Evolutionary conservation across 1,140 invertebrate genomes (phyloP).

Genomic region (Calliopsis andreniformis): DNA sequence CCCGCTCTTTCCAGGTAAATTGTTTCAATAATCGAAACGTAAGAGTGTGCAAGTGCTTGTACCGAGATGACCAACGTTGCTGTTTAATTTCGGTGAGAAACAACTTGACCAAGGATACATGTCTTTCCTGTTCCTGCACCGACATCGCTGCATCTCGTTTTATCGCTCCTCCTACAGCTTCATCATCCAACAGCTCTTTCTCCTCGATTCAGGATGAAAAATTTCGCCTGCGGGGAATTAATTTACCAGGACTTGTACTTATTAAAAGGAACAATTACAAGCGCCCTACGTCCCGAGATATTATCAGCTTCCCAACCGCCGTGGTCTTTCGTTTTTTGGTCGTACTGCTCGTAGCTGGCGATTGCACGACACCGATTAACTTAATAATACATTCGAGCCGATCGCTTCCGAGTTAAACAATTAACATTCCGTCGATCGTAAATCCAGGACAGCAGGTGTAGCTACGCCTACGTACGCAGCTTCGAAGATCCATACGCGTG

Average conservation of each 20-base stretch:
- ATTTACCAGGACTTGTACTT: neutral
- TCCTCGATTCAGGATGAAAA: neutral
- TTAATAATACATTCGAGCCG: conserved; percentile 41
- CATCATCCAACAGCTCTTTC: neutral
- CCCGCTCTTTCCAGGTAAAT: neutral
- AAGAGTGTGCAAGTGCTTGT: neutral
- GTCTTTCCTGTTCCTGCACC: neutral
- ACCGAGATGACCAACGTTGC: neutral
- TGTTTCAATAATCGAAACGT: neutral
- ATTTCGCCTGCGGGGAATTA: neutral
- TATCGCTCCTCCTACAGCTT: neutral
- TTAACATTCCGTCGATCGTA: conserved; percentile 36
- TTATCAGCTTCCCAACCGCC: conserved; percentile 19
- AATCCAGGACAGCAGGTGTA: conserved; percentile 18
- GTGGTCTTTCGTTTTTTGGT: conserved; percentile 26
- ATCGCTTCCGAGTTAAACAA: conserved; percentile 43
- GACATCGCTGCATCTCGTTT: neutral
- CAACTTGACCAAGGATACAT: neutral
- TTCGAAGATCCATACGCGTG: neutral
- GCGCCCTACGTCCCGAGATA: conserved; percentile 8
- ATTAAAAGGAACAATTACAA: conserved; percentile 5
- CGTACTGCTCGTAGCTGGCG: conserved; percentile 5
- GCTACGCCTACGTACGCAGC: neutral
- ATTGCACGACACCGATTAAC: conserved; percentile 31
- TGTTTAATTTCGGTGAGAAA: neutral